Evolutionary conservation across 2,113 vertebrate genomes (phyloP).

Genomic region (Thinocorus orbignyianus): DNA sequence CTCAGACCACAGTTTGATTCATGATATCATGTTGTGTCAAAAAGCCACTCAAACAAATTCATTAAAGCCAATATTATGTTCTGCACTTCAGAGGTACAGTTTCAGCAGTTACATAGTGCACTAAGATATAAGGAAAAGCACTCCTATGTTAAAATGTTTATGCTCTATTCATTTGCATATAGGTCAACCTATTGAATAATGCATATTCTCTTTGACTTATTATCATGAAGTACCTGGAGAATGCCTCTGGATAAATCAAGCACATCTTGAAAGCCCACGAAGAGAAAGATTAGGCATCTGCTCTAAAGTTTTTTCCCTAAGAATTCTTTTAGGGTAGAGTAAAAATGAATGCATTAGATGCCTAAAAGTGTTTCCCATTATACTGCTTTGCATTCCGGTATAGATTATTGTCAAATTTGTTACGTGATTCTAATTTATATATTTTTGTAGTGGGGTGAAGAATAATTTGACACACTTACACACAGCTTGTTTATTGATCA

Average conservation of each 20-base stretch:
- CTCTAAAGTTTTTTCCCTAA: not conserved
- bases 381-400: not conserved
- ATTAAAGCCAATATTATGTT: not conserved
- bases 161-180: not conserved
- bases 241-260: not conserved
- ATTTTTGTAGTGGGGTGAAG: not conserved
- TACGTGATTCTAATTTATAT: not conserved
- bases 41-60: not conserved
- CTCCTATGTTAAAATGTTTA: slow-evolving; percentile 5
- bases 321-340: not conserved
- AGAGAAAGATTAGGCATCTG: not conserved
- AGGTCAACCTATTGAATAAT: slow-evolving; percentile 24
- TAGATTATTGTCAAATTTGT: not conserved
- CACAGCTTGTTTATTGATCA: not conserved
- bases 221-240: not conserved
- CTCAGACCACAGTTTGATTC: not conserved
- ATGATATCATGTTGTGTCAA: not conserved
- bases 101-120: not conserved
- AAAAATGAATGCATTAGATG: not conserved
- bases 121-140: not conserved
- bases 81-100: not conserved
- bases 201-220: not conserved
- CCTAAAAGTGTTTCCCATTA: not conserved
- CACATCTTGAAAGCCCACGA: not conserved
- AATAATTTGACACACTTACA: not conserved